A percentile compares a stretch with the other conserved stretches of the same genome.
phyloP scores from a whole-genome alignment of 2,888 invertebrate genomes.

The Hoplodrina ambigua region DNA sequence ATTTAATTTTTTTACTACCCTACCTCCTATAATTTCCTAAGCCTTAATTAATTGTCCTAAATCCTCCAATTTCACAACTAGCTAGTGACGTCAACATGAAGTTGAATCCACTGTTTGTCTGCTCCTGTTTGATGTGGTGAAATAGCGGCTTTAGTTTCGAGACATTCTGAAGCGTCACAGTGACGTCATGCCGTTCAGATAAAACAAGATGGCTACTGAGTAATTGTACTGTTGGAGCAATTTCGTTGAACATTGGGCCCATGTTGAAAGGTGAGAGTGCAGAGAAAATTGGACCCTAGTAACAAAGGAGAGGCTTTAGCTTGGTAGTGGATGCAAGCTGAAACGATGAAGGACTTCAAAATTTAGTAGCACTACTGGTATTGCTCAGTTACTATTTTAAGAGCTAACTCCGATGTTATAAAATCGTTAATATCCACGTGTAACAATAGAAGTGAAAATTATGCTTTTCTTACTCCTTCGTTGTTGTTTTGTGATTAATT shows the following conservation, averaged over 20 bases:
- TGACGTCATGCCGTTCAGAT: slow-evolving; percentile 9
- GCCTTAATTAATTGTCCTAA: neutral
- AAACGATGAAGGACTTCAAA: neutral
- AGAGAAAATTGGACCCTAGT: neutral
- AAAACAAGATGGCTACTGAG: slow-evolving; percentile 8
- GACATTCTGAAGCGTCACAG: neutral
- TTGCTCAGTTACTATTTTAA: neutral
- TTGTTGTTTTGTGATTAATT: too few species aligned
- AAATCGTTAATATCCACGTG: too few species aligned
- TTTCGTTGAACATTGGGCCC: slow-evolving; percentile 1
- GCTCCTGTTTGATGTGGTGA: slow-evolving; percentile 27
- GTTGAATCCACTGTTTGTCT: slow-evolving; percentile 4
- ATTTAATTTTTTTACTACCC: too few species aligned
- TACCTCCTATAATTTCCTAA: neutral
- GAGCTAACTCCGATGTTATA: too few species aligned
- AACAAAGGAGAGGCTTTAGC: neutral
- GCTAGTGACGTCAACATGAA: slow-evolving; percentile 19
- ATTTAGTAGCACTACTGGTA: neutral
- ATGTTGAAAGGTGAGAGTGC: neutral
- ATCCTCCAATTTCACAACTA: slow-evolving; percentile 3
- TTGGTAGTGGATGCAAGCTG: neutral
- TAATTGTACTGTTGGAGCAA: slow-evolving; percentile 5
- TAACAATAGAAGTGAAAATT: too few species aligned
- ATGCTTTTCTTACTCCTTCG: too few species aligned
- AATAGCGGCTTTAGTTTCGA: slow-evolving; percentile 21